Evolutionary conservation across 2,797 vertebrate species (phyloP).

Genomic region (Apogon talboti): DNA sequence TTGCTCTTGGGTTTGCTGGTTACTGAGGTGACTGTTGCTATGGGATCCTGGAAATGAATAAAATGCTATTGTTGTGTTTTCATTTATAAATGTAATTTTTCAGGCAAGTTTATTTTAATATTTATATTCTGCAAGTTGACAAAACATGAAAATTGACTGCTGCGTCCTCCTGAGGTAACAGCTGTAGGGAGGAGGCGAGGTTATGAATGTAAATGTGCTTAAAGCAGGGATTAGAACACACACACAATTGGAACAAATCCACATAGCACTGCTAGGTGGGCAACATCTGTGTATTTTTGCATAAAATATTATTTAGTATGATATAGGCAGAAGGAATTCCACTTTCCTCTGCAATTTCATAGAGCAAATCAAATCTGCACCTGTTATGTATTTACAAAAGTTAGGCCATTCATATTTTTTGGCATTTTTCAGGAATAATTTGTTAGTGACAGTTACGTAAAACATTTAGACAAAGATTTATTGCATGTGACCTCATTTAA

Average conservation of each 20-base stretch:
- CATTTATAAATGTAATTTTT: constrained; percentile 40
- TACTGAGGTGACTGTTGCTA: constrained; percentile 92
- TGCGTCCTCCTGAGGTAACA: constrained; percentile 3
- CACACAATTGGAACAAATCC: background rate
- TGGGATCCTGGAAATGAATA: constrained; percentile 87
- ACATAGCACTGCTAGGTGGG: background rate
- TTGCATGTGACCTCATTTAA: too few relatives aligned
- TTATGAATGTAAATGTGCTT: constrained; percentile 4
- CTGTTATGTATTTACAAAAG: too few relatives aligned
- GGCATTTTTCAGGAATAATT: too few relatives aligned
- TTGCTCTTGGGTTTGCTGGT: constrained; percentile 96
- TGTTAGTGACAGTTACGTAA: too few relatives aligned
- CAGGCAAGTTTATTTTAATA: constrained; percentile 31
- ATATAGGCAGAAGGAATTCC: background rate
- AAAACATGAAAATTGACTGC: constrained; percentile 25
- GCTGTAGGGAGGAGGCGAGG: constrained; percentile 19
- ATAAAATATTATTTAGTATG: background rate
- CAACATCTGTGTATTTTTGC: constrained; percentile 8
- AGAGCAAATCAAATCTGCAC: background rate
- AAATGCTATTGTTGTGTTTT: constrained; percentile 45
- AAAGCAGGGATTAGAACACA: background rate
- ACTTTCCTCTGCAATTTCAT: background rate
- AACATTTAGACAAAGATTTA: too few relatives aligned
- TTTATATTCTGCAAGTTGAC: constrained; percentile 27
- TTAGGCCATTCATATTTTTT: too few relatives aligned